Percentiles rank a stretch among this genome's conserved stretches.
Conservation (phyloP, 2,113 vertebrate genomes). For the Rhynchomys soricoides region DNA sequence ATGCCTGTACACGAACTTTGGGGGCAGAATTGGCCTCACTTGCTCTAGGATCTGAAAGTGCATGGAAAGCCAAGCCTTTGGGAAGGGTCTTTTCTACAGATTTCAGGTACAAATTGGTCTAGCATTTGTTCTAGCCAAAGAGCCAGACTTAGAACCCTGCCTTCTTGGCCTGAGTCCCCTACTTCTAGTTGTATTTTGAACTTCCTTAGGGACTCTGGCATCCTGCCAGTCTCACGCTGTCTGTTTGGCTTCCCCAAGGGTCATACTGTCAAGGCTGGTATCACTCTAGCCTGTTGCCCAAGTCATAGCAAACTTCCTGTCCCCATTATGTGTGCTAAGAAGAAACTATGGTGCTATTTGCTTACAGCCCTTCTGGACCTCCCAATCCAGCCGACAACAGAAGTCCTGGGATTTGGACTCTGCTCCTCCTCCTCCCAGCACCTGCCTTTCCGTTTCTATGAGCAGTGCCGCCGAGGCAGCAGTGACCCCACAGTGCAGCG, state of each 20-base stretch:
- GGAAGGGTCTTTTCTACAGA: neutral
- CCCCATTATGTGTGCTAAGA: constrained; percentile 5
- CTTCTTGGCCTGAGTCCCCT: neutral
- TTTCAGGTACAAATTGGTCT: neutral
- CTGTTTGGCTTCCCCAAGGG: neutral
- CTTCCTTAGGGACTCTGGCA: neutral
- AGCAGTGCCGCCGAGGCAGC: constrained; percentile 93
- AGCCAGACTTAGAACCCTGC: neutral
- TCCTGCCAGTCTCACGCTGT: neutral
- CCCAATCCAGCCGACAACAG: constrained; percentile 88
- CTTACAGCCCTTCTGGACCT: constrained; percentile 89
- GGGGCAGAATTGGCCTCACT: neutral
- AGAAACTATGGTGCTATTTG: constrained; percentile 76
- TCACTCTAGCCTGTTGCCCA: neutral
- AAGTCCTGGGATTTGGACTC: constrained; percentile 94
- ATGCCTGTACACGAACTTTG: neutral
- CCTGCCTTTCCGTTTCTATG: constrained; percentile 97
- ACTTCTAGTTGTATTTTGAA: neutral
- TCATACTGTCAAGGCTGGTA: neutral
- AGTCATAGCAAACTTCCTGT: neutral
- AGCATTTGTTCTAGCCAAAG: neutral
- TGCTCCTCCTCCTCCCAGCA: constrained; percentile 87
- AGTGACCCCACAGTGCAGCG: constrained; percentile 92
- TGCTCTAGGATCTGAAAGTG: neutral
- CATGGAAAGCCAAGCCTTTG: neutral